phyloP scores from a whole-genome alignment of 2,113 vertebrate genomes.

The Mustelus asterias region DNA sequence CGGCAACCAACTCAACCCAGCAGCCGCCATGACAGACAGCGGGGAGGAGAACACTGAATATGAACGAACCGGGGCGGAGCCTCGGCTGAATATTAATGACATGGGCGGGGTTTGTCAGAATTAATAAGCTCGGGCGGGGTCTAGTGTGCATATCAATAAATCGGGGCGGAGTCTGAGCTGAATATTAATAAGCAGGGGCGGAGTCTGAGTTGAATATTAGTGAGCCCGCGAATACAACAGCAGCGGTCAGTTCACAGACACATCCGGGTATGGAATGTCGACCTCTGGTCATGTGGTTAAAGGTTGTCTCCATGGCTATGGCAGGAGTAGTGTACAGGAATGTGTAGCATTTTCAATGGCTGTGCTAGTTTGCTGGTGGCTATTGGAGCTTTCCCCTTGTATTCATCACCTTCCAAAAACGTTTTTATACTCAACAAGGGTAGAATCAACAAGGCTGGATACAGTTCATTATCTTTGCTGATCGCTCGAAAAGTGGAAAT shows the following conservation, averaged over 20 bases:
- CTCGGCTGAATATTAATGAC: too few relatives aligned
- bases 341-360: too few relatives aligned
- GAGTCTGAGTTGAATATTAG: background rate
- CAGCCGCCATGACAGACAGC: background rate
- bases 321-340: too few relatives aligned
- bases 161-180: background rate
- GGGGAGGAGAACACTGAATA: background rate
- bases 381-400: too few relatives aligned
- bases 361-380: too few relatives aligned
- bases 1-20: background rate
- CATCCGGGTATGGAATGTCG: background rate
- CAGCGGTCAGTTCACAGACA: background rate
- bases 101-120: background rate
- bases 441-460: too few relatives aligned
- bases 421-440: too few relatives aligned
- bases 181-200: background rate
- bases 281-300: background rate
- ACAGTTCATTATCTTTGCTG: too few relatives aligned
- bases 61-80: background rate
- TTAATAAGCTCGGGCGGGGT: background rate
- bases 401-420: too few relatives aligned
- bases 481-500: too few relatives aligned
- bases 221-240: background rate
- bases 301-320: background rate
- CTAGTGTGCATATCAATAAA: background rate